These are phyloP conservation scores for Lanistes nyassanus DNA, from an alignment of 1,140 invertebrate species.

Conservation along the genomic window DNA sequence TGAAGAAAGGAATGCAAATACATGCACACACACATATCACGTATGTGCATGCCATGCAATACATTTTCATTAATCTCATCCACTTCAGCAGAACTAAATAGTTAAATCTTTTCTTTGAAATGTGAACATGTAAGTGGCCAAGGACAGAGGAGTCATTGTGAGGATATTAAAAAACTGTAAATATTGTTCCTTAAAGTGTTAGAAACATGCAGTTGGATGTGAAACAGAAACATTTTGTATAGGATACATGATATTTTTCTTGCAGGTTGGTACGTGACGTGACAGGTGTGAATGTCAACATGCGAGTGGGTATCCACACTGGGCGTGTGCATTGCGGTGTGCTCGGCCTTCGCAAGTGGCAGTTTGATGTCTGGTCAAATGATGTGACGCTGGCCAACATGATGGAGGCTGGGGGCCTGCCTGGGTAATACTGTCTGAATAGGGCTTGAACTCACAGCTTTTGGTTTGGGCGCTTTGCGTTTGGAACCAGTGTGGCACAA, in stretches of 20 bases:
- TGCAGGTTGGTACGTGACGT: conserved; percentile 57
- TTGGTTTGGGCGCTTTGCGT: no score
- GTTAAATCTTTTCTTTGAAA: no score
- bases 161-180: not conserved
- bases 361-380: conserved; percentile 96
- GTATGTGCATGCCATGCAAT: no score
- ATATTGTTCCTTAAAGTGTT: not conserved
- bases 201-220: not conserved
- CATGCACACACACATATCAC: no score
- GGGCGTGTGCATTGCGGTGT: conserved; percentile 93
- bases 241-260: not conserved
- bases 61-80: no score
- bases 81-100: no score
- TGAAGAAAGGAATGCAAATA: no score
- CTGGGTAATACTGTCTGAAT: conserved; percentile 75
- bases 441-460: no score
- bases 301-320: conserved; percentile 95
- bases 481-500: no score
- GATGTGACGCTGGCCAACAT: conserved; percentile 94
- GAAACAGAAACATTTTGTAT: not conserved
- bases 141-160: no score
- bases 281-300: conserved; percentile 76
- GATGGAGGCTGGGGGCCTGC: conserved; percentile 92
- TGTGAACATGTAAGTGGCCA: no score
- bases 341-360: conserved; percentile 92